Evolutionary conservation across 2,113 vertebrate genomes (phyloP).

Genomic region (Petroica traversi): DNA sequence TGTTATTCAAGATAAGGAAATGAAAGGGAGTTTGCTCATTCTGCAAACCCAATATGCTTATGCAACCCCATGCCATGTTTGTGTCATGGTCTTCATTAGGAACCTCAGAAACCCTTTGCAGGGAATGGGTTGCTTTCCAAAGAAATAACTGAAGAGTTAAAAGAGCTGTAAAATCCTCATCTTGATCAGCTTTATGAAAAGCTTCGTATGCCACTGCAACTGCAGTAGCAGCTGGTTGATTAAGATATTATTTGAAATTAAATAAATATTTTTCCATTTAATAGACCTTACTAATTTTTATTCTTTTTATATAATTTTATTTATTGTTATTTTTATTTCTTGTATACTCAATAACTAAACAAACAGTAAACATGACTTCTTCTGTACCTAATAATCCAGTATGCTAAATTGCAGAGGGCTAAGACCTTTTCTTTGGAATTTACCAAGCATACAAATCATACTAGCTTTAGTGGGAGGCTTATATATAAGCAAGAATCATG

Average conservation of each 20-base stretch:
- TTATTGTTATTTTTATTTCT: neutral
- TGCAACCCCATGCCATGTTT: neutral
- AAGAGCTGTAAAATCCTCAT: neutral
- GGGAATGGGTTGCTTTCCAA: neutral
- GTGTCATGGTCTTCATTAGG: neutral
- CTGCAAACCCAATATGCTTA: neutral
- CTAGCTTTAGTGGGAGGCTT: neutral
- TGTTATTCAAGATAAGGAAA: neutral
- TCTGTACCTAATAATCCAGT: neutral
- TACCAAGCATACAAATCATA: neutral
- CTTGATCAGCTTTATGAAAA: neutral
- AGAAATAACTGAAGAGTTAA: neutral
- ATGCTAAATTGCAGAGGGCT: neutral
- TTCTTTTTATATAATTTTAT: neutral
- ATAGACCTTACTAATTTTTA: neutral
- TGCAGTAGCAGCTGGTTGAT: neutral
- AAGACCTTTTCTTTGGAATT: neutral
- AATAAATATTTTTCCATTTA: neutral
- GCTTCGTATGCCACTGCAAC: neutral
- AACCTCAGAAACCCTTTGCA: neutral
- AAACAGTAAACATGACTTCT: neutral
- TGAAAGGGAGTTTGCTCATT: rapidly evolving
- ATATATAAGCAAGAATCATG: neutral
- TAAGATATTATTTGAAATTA: neutral
- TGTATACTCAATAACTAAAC: neutral